Percentiles rank a stretch among this genome's conserved stretches.
These are phyloP conservation scores for Tubulanus polymorphus DNA, from an alignment of 2,888 invertebrate species.

Conservation along the genomic window DNA sequence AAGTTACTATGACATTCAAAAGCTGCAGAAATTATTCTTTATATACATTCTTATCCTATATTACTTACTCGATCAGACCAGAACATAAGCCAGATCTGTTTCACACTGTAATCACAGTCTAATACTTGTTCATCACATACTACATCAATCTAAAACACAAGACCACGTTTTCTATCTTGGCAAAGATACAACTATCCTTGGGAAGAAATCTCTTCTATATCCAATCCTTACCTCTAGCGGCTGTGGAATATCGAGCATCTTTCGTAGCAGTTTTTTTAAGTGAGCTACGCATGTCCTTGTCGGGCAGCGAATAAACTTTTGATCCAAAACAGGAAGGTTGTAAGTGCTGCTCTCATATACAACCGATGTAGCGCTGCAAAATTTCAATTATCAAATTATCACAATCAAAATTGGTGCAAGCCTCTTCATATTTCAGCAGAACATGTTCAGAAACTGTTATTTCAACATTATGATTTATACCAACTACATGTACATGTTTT, in stretches of 20 bases:
- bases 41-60: too few relatives aligned
- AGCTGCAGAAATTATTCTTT: too few relatives aligned
- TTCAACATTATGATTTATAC: background rate
- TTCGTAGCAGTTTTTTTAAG: conserved; percentile 35
- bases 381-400: background rate
- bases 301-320: conserved; percentile 50
- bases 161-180: background rate
- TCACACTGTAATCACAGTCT: conserved; percentile 41
- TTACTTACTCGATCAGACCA: conserved; percentile 39
- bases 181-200: background rate
- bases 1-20: too few relatives aligned
- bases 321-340: conserved; percentile 32
- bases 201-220: background rate
- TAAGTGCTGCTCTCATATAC: conserved; percentile 21
- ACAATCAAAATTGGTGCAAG: too few relatives aligned
- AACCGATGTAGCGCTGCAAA: conserved; percentile 27
- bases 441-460: too few relatives aligned
- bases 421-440: too few relatives aligned
- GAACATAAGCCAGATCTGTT: conserved; percentile 43
- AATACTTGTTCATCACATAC: conserved; percentile 36
- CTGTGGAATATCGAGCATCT: conserved; percentile 34
- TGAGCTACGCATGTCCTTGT: conserved; percentile 42
- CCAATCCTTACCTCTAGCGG: conserved; percentile 28
- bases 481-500: background rate
- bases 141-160: conserved; percentile 31